phyloP scores from a whole-genome alignment of 2,113 vertebrate species.

The Potamarius usumacintae region DNA sequence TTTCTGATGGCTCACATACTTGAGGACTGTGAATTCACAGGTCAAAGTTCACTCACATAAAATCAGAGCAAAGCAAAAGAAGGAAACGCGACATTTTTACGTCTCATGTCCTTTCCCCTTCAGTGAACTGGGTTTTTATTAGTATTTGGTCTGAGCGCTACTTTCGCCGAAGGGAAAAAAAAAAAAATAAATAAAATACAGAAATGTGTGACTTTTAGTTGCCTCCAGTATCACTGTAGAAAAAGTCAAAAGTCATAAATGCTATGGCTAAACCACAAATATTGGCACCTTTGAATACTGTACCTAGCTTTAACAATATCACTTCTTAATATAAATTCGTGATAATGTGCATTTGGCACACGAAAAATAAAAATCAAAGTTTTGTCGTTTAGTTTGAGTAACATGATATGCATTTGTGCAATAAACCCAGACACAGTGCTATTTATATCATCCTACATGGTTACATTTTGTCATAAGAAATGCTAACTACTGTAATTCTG shows the following conservation, averaged over 20 bases:
- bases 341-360: conserved; percentile 26
- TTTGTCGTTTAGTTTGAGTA: background rate
- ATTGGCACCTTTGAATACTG: background rate
- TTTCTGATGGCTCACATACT: background rate
- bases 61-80: background rate
- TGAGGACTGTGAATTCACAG: background rate
- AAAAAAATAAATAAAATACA: background rate
- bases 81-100: background rate
- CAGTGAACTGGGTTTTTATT: background rate
- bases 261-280: background rate
- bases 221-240: background rate
- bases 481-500: background rate
- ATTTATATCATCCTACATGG: background rate
- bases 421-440: conserved; percentile 13
- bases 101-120: background rate
- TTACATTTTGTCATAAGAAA: background rate
- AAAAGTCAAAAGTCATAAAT: background rate
- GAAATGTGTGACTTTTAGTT: background rate
- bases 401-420: conserved; percentile 9
- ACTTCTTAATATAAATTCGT: background rate
- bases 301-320: background rate
- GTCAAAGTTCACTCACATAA: background rate
- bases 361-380: background rate
- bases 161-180: background rate
- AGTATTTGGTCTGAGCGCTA: background rate